Base-by-base conservation (phyloP, 2,113 vertebrate species). In the Chaenogobius annularis region DNA sequence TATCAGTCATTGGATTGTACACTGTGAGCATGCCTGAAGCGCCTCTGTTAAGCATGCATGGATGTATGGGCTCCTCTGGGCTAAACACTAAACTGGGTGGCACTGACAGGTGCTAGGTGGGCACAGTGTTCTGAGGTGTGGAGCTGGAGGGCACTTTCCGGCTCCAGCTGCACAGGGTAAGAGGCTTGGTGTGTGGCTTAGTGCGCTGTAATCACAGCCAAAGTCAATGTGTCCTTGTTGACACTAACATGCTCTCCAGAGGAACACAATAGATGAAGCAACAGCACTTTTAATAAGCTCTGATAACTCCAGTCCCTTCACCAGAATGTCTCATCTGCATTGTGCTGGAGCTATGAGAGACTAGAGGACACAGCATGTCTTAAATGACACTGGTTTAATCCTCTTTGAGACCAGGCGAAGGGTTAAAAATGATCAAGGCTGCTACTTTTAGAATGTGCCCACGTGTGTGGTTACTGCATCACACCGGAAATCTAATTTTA, bases 121-220 rank as follows among this genome's bases (percentile, higher is more conserved):
- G 37, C 37, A 40, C 9, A 12, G 10, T 46, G 44, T 1, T 46
- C 10, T 10, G 44, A 46, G 44, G 44, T 46, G 44, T 12, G 44
- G 44, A 9, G 10, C 44, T 46, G 44, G 48, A 14, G 65, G 63
- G 85, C 37, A 88, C 88, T 90, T 89, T 86, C 79, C 72, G 82
- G 75, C 85, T 91, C 80, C 82, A 88, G 85, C 73, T 87, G 86
- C 80, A 69, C 74, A 52, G 76, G 82, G 78, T 92, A 90, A 92
- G 88, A 92, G 85, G 91, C 90, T 91, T 93, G 86, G 63, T 68
- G 68, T 37, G 0, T 59, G 80, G 89, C 88, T 90, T 92, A 92
- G 87, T 85, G 37, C 7, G 11, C 44, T 70, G 68, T 91, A 90
- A 91, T 92, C 84, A 85, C 82, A 83, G 70, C 59, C 79, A 91